phyloP scores from a whole-genome alignment of 2,797 vertebrate species.

The Masticophis lateralis region DNA sequence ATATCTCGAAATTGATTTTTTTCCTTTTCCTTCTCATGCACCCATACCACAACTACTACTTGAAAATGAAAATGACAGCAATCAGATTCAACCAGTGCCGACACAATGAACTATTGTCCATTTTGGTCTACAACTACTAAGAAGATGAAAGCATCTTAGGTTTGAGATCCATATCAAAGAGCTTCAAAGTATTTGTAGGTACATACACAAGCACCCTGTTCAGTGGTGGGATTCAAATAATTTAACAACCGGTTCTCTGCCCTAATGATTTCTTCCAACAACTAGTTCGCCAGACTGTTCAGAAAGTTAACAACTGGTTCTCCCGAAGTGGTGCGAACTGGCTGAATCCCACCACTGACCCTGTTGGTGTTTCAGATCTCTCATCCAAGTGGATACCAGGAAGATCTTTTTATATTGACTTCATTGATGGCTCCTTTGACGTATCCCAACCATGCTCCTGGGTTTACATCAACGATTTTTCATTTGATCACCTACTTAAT shows the following conservation, averaged over 20 bases:
- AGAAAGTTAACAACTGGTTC: too few relatives aligned
- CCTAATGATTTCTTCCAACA: too few relatives aligned
- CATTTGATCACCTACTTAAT: background rate
- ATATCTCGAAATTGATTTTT: background rate
- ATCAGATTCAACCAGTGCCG: background rate
- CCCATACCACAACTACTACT: background rate
- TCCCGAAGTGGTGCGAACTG: too few relatives aligned
- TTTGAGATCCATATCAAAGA: background rate
- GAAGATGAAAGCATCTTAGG: background rate
- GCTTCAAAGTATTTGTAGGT: background rate
- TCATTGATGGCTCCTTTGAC: background rate
- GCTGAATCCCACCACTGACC: background rate
- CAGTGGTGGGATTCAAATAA: too few relatives aligned
- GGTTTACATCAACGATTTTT: background rate
- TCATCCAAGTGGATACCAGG: background rate
- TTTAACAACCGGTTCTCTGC: too few relatives aligned
- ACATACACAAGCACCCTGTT: background rate
- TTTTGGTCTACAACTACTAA: background rate
- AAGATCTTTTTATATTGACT: background rate
- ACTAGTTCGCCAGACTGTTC: too few relatives aligned
- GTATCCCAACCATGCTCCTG: background rate
- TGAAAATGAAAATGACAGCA: background rate
- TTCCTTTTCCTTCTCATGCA: background rate
- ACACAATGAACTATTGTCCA: background rate
- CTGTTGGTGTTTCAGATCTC: background rate